phyloP scores from a whole-genome alignment of 2,797 vertebrate species.

The Mionectes olivaceus region DNA sequence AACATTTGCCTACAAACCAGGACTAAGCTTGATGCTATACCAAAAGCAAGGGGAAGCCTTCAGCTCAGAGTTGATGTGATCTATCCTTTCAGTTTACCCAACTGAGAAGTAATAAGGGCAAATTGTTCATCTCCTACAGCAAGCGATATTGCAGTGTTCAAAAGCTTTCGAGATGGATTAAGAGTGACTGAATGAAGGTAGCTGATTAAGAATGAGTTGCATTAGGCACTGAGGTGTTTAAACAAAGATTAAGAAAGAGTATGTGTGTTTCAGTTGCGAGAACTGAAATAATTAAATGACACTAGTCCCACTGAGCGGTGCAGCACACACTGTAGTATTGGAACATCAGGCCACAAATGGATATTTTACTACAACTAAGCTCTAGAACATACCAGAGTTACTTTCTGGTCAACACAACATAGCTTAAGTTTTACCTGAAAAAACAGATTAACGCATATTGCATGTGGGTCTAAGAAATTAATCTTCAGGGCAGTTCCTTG shows the following conservation, averaged over 20 bases:
- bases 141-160: not conserved
- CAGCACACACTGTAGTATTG: not conserved
- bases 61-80: accelerated
- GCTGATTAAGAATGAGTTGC: not conserved
- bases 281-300: not conserved
- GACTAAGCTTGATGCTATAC: not conserved
- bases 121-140: not conserved
- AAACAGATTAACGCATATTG: not conserved
- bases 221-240: not conserved
- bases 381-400: not conserved
- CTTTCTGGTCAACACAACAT: not conserved
- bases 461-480: not conserved
- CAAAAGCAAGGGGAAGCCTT: not conserved
- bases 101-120: not conserved
- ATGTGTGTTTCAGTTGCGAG: not conserved
- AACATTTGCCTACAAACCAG: not conserved
- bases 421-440: not conserved
- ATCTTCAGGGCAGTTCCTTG: not conserved
- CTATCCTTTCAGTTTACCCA: not conserved
- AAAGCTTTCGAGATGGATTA: constrained; percentile 31
- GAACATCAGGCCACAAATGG: not conserved
- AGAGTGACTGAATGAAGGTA: not conserved
- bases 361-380: not conserved
- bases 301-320: accelerated
- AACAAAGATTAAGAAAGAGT: constrained; percentile 37